Conservation (phyloP, 2,797 vertebrate genomes). For the Pseudochirops corinnae region DNA sequence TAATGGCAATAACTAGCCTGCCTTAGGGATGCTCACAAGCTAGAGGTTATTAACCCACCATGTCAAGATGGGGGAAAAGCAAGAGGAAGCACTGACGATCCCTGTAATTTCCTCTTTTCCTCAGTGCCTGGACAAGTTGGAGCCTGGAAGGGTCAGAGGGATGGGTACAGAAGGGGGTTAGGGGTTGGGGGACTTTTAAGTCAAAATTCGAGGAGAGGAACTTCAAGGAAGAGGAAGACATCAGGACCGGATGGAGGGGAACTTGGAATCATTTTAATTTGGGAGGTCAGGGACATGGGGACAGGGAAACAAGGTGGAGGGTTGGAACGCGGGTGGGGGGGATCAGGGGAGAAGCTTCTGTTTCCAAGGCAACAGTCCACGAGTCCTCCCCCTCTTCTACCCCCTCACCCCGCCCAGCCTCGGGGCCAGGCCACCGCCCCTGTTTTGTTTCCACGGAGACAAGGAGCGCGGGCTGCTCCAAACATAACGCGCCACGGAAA, state of each 20-base stretch:
- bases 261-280: not conserved
- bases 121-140: slow-evolving; percentile 41
- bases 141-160: slow-evolving; percentile 15
- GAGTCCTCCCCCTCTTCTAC: slow-evolving; percentile 56
- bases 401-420: slow-evolving; percentile 53
- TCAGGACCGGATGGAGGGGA: not conserved
- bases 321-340: slow-evolving; percentile 45
- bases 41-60: slow-evolving; percentile 38
- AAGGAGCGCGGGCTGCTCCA: slow-evolving; percentile 73
- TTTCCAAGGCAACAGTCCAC: slow-evolving; percentile 56
- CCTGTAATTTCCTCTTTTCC: slow-evolving; percentile 30
- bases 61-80: not conserved
- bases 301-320: not conserved
- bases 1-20: slow-evolving; percentile 45
- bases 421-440: slow-evolving; percentile 73
- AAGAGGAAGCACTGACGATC: slow-evolving; percentile 1
- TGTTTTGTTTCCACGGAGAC: slow-evolving; percentile 81
- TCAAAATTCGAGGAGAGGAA: not conserved
- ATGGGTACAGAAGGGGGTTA: not conserved
- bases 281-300: not conserved
- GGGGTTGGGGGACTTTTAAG: not conserved
- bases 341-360: slow-evolving; percentile 41
- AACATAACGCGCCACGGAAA: slow-evolving; percentile 82
- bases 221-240: not conserved
- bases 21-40: slow-evolving; percentile 52